Evolutionary conservation across 2,888 invertebrate species (phyloP), one percentile per base, ranked within the genome.

Genomic region (Dolichopus griseipennis): DNA sequence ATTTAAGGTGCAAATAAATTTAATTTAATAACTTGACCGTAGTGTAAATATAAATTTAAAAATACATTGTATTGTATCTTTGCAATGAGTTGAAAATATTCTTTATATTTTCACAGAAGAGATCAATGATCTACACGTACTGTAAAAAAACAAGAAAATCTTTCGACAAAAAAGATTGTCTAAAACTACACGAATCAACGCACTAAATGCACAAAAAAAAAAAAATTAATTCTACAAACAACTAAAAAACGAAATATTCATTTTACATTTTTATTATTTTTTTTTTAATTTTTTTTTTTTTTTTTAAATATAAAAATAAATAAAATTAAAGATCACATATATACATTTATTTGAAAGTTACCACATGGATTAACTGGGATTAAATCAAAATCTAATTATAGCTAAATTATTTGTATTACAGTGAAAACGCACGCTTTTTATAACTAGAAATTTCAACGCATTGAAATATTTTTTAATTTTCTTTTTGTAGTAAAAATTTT

Each of bases 381-480:
- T 69, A 69, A 69, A 64, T 67, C n/a, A 67, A 69, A 64, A 64
- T 69, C 69, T 69, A 69, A 67, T 69, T 69, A 66, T 67, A 69
- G 69, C n/a, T 15, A n/a, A 52, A 52, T 18, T 52, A 52, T 52
- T 52, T n/a, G 52, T 52, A 12, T 52, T 6, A n/a, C 6, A 52
- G 2, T 52, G 18, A 52, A 52, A 18, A 52, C 52, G 52, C 52
- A 52, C 52, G 52, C 52, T 12, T 52, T 43, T 52, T 2, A 52
- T 52, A 7, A 2, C 52, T 18, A 12, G 12, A 37, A 37, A 37
- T 37, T 37, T 37, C 8, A 10, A 37, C 12, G 12, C 12, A 8
- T 7, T 37, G 8, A 37, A 37, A 37, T 7, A 7, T 37, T 37
- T 12, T 37, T 37, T 7, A 37, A 37, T 37, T 52, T 52, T 52